These are phyloP conservation scores for Albula goreensis DNA, from an alignment of 2,113 vertebrate genomes.

Conservation along the genomic window DNA sequence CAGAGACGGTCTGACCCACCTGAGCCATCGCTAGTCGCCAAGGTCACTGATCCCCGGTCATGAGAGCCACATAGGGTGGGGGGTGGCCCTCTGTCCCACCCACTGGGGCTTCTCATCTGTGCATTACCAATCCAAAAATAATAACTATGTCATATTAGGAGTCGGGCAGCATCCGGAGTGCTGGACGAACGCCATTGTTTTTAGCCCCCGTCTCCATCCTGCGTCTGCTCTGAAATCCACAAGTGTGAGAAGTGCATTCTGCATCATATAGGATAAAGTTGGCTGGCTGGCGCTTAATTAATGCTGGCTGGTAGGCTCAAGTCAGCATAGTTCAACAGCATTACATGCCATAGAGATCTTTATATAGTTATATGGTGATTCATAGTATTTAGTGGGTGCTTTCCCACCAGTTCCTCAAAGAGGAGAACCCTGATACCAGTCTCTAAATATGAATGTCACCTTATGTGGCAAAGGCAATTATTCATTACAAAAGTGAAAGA, in stretches of 20 bases:
- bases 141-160: not conserved
- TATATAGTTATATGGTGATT: not conserved
- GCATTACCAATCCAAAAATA: not conserved
- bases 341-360: not conserved
- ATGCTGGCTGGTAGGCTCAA: not conserved
- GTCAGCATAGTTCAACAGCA: not conserved
- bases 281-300: not conserved
- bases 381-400: not conserved
- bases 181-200: not conserved
- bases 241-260: not conserved
- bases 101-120: not conserved
- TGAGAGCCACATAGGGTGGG: not conserved
- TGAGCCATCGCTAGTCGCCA: not conserved
- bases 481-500: slow-evolving; percentile 43
- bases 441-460: not conserved
- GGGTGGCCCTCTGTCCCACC: not conserved
- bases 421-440: not conserved
- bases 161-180: not conserved
- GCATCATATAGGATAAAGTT: not conserved
- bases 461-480: not conserved
- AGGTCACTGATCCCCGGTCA: not conserved
- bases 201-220: not conserved
- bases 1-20: no score
- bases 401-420: not conserved
- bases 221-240: not conserved